Evolutionary conservation across 2,888 invertebrate species (phyloP).

Genomic region (Embidobia sp.): DNA sequence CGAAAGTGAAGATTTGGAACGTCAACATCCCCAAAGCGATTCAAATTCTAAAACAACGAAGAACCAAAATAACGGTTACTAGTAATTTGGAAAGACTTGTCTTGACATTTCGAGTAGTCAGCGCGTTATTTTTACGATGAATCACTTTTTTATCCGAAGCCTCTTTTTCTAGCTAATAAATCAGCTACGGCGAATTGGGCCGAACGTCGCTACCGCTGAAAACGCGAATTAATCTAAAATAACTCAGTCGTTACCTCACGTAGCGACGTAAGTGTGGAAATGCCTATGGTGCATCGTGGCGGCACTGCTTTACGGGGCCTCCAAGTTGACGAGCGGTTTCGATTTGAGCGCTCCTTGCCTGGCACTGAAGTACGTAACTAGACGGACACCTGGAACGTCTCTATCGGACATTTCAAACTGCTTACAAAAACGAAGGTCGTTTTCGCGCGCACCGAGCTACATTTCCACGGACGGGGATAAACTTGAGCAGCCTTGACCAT

Average conservation of each 20-base stretch:
- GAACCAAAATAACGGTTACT: no score
- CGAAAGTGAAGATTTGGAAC: no score
- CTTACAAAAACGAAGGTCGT: slow-evolving; percentile 50
- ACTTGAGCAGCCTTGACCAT: slow-evolving; percentile 46
- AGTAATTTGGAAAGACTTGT: no score
- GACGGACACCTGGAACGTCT: slow-evolving; percentile 51
- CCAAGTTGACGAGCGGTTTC: slow-evolving; percentile 25
- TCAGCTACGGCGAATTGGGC: no score
- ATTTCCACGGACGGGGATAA: slow-evolving; percentile 55
- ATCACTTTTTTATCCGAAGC: no score
- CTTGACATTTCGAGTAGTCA: no score
- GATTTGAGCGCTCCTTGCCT: slow-evolving; percentile 15
- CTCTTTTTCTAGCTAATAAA: no score
- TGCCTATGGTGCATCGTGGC: slow-evolving; percentile 14
- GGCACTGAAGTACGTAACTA: slow-evolving; percentile 28
- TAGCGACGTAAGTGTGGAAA: slow-evolving; percentile 11
- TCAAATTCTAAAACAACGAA: no score
- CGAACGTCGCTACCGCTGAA: no score
- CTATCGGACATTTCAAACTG: slow-evolving; percentile 51
- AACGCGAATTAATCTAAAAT: no score
- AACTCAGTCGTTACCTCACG: slow-evolving; percentile 25
- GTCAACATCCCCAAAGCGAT: no score
- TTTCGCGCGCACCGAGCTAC: slow-evolving; percentile 34
- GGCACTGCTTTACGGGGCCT: slow-evolving; percentile 7
- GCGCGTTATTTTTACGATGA: no score